Evolutionary conservation across 2,113 vertebrate species (phyloP).

Genomic region (Sinocyclocheilus maitianheensis): DNA sequence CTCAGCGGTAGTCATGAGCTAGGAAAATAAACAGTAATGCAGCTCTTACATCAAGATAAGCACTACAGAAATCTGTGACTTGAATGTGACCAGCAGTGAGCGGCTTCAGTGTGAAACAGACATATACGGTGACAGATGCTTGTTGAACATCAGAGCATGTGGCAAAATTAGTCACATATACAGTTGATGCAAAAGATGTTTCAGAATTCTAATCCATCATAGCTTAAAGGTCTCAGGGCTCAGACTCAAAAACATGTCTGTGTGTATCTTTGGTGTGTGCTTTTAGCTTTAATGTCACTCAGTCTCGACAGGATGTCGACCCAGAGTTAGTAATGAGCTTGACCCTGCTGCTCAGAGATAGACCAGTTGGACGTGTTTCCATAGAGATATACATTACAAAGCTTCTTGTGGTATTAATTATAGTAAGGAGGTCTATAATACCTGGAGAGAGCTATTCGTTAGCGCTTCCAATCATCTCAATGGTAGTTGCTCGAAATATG

Average conservation of each 20-base stretch:
- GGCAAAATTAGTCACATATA: neutral
- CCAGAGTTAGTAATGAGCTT: conserved; percentile 16
- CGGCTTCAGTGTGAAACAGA: neutral
- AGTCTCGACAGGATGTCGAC: conserved; percentile 21
- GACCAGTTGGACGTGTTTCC: conserved; percentile 3
- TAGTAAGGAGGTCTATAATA: neutral
- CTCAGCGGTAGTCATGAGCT: neutral
- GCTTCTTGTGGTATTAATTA: conserved; percentile 28
- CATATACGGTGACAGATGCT: neutral
- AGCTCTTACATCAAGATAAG: conserved; percentile 2
- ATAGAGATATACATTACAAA: conserved; percentile 33
- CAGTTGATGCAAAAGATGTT: neutral
- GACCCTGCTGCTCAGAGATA: neutral
- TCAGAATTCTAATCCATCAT: neutral
- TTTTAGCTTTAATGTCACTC: conserved; percentile 32
- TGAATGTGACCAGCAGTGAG: neutral
- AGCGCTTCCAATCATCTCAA: neutral
- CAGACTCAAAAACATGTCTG: conserved; percentile 2
- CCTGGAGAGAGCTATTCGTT: neutral
- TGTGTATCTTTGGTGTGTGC: neutral
- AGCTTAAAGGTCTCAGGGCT: neutral
- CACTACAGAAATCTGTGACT: neutral
- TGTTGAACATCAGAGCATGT: neutral
- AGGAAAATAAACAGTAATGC: conserved; percentile 1
- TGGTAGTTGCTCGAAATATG: neutral